Conservation (phyloP, 2,113 vertebrate species). For the Gymnarchus niloticus region DNA sequence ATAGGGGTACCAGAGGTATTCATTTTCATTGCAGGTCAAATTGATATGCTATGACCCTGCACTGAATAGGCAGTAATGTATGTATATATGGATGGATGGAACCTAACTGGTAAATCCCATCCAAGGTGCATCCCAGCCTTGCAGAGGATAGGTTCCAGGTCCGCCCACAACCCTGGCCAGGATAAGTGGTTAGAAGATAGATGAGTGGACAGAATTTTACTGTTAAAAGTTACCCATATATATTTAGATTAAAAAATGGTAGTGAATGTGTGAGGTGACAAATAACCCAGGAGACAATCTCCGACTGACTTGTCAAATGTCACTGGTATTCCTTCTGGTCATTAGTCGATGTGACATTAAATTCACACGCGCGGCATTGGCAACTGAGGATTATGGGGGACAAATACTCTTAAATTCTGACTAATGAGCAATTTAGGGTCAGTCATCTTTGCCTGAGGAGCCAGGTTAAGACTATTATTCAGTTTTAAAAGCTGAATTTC, state of each 20-base stretch:
- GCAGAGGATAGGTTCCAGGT: too few relatives aligned
- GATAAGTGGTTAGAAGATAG: too few relatives aligned
- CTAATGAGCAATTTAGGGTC: constrained; percentile 16
- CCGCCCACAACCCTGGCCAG: too few relatives aligned
- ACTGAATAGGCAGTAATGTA: not conserved
- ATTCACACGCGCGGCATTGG: not conserved
- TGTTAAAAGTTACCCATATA: too few relatives aligned
- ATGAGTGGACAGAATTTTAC: too few relatives aligned
- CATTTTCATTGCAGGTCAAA: not conserved
- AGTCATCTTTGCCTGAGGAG: not conserved
- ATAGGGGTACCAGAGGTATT: not conserved
- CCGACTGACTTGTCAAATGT: not conserved
- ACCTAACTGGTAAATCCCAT: too few relatives aligned
- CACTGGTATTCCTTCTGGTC: not conserved
- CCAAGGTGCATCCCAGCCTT: too few relatives aligned
- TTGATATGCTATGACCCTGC: not conserved
- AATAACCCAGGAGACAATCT: not conserved
- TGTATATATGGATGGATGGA: not conserved
- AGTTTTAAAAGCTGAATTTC: not conserved
- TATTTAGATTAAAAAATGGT: not conserved
- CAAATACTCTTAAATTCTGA: not conserved
- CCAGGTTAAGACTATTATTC: not conserved
- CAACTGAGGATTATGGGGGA: not conserved
- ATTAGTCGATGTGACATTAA: not conserved
- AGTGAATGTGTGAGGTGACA: not conserved